Evolutionary conservation across 2,888 invertebrate species (phyloP), one percentile per base, ranked within the genome.

Genomic region (Phalangium opilio): DNA sequence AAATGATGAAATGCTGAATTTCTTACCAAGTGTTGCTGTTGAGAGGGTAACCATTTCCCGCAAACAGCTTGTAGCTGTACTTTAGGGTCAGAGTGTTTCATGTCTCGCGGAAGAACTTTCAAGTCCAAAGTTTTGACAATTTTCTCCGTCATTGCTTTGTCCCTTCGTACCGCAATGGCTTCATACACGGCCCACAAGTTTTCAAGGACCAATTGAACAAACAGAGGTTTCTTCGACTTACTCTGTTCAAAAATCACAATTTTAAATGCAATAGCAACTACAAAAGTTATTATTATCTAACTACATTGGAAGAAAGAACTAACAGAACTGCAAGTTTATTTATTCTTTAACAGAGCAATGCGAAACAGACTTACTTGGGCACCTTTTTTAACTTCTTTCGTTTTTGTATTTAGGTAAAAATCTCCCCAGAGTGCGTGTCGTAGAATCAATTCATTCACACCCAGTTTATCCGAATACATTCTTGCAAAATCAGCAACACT

Each of bases 361-460:
- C 27, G 27, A 27, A 27, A 27, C 27, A 41, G 43, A 35, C 42
- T 49, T 54, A 68, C 84, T 66, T 86, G 83, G 4, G 95, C 95
- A 2, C 93, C 91, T 63, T 78, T 76, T 71, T 80, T 72, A 42
- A 89, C 81, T 47, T 79, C 72, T 67, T 87, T 90, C 3, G 78
- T 77, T 68, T 90, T 91, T 2, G 75, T 64, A 62, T 87, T 84
- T 40, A 89, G 73, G 64, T 83, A 96, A 67, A 75, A 91, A 68
- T 96, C 91, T 43, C 95, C 90, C 95, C 95, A 96, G 1, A 96
- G 68, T 1, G 85, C 85, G 65, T 79, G 78, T 47, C 75, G 73
- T 15, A 96, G 67, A 15, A 81, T 72, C 17, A 76, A 75, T 51
- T 77, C 75, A 58, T 78, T 79, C 19, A 86, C 75, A 41, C 81